These are phyloP conservation scores for Campoletis raptor DNA, from an alignment of 2,888 invertebrate genomes.

Conservation along the genomic window DNA sequence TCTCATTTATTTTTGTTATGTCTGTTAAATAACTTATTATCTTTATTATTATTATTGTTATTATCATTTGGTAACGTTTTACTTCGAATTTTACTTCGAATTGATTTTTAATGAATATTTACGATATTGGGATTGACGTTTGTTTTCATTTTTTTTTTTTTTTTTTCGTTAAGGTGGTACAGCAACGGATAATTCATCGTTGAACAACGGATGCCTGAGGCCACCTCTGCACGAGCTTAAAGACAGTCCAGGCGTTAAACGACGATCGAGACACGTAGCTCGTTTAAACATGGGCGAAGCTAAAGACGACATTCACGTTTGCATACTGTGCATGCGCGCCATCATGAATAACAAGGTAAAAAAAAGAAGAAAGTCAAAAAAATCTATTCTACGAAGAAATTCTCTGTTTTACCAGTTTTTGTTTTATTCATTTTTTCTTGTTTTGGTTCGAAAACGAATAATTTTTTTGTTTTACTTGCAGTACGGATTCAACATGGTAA, in stretches of 20 bases:
- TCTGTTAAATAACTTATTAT: constrained; percentile 1
- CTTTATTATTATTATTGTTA: neutral
- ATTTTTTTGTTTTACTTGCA: constrained; percentile 83
- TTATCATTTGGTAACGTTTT: neutral
- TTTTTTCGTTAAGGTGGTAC: constrained; percentile 64
- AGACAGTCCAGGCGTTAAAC: constrained; percentile 90
- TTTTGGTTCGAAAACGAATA: constrained; percentile 37
- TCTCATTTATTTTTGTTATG: neutral
- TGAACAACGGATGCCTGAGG: constrained; percentile 84
- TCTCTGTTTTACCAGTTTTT: constrained; percentile 1
- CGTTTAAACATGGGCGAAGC: constrained; percentile 97
- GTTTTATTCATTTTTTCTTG: constrained; percentile 5
- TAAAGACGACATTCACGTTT: constrained; percentile 99
- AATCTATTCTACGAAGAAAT: constrained; percentile 47
- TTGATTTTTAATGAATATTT: neutral
- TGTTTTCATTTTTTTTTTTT: neutral
- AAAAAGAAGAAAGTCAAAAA: constrained; percentile 39
- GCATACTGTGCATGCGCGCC: constrained; percentile 99
- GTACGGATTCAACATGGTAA: constrained; percentile 99
- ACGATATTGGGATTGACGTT: neutral
- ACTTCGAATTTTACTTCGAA: neutral
- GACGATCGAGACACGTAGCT: constrained; percentile 94
- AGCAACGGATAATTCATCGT: constrained; percentile 78
- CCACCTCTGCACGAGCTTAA: constrained; percentile 87
- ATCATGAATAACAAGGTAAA: constrained; percentile 99